A percentile compares a stretch with the other conserved stretches of the same genome.
Evolutionary conservation across 2,797 vertebrate species (phyloP).

Genomic region (Eidolon dupreanum): DNA sequence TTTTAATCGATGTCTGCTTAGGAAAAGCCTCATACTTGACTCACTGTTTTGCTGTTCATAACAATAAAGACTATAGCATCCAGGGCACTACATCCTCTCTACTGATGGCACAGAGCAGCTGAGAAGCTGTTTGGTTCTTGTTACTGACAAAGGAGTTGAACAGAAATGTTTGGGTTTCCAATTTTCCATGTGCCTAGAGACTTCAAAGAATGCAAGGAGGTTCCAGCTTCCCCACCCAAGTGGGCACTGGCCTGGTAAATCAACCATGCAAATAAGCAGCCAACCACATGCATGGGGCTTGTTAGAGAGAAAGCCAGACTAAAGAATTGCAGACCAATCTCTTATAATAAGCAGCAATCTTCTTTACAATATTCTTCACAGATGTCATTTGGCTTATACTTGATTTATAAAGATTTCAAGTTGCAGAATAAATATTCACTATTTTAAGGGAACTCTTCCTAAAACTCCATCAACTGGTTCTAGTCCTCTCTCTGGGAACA

Average conservation of each 20-base stretch:
- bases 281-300: neutral
- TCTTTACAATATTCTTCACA: neutral
- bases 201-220: neutral
- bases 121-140: neutral
- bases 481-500: neutral
- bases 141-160: neutral
- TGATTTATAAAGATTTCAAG: slow-evolving; percentile 29
- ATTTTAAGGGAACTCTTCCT: neutral
- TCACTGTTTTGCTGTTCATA: neutral
- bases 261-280: neutral
- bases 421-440: neutral
- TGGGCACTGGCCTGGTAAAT: neutral
- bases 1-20: slow-evolving; percentile 24
- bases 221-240: neutral
- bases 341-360: neutral
- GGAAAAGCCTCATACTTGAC: slow-evolving; percentile 34
- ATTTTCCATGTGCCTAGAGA: slow-evolving; percentile 22
- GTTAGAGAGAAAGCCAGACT: neutral
- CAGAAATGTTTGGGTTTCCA: neutral
- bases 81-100: neutral
- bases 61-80: neutral
- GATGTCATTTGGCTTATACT: neutral
- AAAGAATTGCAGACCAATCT: neutral
- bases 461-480: neutral
- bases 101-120: neutral